Evolutionary conservation across 2,113 vertebrate genomes (phyloP).

Genomic region (Columbina picui): DNA sequence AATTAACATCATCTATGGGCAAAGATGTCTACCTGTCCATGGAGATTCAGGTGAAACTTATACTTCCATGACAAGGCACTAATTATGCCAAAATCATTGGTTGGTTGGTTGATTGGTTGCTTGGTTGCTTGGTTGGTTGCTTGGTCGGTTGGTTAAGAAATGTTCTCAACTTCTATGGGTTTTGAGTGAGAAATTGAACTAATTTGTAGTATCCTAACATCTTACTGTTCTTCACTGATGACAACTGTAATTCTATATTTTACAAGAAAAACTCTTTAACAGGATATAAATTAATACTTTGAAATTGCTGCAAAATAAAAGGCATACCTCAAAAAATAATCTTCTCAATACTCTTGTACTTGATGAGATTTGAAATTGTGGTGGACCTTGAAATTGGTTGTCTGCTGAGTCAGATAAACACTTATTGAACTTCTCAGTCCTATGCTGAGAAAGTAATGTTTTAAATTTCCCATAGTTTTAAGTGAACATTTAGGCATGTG

Average conservation of each 20-base stretch:
- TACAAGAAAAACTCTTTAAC: not conserved
- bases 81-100: not conserved
- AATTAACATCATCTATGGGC: not conserved
- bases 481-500: not conserved
- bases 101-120: not conserved
- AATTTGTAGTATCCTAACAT: not conserved
- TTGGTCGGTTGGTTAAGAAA: not conserved
- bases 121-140: not conserved
- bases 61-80: not conserved
- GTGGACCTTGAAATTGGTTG: not conserved
- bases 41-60: not conserved
- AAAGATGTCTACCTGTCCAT: not conserved
- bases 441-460: not conserved
- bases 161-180: not conserved
- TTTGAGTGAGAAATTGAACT: conserved; percentile 2
- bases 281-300: not conserved
- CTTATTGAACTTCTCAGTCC: not conserved
- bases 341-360: not conserved
- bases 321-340: not conserved
- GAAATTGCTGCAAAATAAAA: not conserved
- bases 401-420: not conserved
- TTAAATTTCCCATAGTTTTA: not conserved
- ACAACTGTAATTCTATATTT: not conserved
- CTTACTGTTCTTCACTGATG: not conserved
- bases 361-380: conserved; percentile 18